Percentiles rank a stretch among this genome's conserved stretches.
phyloP scores from a whole-genome alignment of 1,140 invertebrate species.

The Anastrepha ludens region DNA sequence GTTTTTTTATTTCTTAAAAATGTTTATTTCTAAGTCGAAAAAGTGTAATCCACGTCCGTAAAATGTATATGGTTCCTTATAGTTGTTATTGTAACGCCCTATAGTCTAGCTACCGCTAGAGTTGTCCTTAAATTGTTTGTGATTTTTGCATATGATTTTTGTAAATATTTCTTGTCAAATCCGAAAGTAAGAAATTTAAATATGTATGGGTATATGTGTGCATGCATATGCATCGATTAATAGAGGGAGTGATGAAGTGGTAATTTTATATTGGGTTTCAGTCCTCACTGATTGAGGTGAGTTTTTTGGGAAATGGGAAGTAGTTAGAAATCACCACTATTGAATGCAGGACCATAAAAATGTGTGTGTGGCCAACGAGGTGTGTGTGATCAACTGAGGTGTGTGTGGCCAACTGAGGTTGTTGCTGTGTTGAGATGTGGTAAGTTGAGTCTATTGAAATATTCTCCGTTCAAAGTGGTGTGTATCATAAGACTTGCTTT shows the following conservation, averaged over 20 bases:
- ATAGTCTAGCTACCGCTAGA: constrained; percentile 27
- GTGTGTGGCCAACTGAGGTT: too few species aligned
- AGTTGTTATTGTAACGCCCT: neutral
- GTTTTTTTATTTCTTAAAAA: neutral
- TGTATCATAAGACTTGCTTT: too few species aligned
- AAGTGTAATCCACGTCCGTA: too few species aligned
- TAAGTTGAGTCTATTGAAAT: too few species aligned
- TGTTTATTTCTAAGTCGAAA: neutral
- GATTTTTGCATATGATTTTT: constrained; percentile 57
- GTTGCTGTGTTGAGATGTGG: too few species aligned
- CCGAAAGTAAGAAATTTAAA: constrained; percentile 42
- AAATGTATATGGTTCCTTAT: neutral
- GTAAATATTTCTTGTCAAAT: constrained; percentile 58
- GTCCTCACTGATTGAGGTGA: neutral
- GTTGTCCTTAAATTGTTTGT: constrained; percentile 35
- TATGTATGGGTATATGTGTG: neutral
- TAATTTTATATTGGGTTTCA: neutral
- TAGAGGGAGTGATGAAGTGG: neutral
- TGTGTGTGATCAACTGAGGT: too few species aligned
- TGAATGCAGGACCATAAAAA: too few species aligned
- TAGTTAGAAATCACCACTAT: too few species aligned
- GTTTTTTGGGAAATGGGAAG: too few species aligned
- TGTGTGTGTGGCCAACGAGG: too few species aligned
- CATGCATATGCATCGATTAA: neutral
- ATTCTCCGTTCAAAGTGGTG: too few species aligned